Evolutionary conservation across 2,888 invertebrate genomes (phyloP), one percentile per base, ranked within the genome.

Genomic region (Nomada ferruginata): DNA sequence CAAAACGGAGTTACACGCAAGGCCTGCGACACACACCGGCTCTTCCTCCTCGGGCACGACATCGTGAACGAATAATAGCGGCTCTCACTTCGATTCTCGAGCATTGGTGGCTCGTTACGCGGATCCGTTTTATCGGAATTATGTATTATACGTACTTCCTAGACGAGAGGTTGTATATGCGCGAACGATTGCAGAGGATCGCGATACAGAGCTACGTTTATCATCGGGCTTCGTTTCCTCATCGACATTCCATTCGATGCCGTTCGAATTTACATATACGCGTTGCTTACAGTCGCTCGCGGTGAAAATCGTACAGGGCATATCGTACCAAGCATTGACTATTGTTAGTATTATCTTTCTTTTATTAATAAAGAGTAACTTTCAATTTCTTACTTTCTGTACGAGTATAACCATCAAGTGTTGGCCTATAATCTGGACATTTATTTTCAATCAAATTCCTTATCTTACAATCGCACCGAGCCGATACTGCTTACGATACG

Each of bases 41-140:
- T 29, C 23, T 50, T 60, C 82, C 71, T 82, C 65, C 65, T 63
- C 65, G 59, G 59, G 23, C 57, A 23, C 29, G 76, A 72, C 74
- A 74, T 61, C 68, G 59, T 74, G 18, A 47, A 47, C 59, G 55
- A 61, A 85, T 73, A 76, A 82, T 82, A 55, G 44, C 65, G 53
- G 42, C 77, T 82, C 82, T 82, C 82, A 66, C 81, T 82, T 47
- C 13, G 42, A 11, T 61, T 44, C 60, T 23, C 52, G 13, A 47
- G n/a, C 53, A 50, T 47, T 60, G 72, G 36, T 44, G 44, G 61
- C 65, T 72, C 61, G 55, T 75, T 76, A 77, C 26, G 61, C 59
- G 71, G 15, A 64, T 55, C 44, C 69, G 29, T 73, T 70, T 70
- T 52, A 61, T 78, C 55, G 52, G 66, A 63, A 73, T 63, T 63